These are phyloP conservation scores for Sorex araneus DNA, from an alignment of 2,113 vertebrate genomes.

Conservation along the genomic window DNA sequence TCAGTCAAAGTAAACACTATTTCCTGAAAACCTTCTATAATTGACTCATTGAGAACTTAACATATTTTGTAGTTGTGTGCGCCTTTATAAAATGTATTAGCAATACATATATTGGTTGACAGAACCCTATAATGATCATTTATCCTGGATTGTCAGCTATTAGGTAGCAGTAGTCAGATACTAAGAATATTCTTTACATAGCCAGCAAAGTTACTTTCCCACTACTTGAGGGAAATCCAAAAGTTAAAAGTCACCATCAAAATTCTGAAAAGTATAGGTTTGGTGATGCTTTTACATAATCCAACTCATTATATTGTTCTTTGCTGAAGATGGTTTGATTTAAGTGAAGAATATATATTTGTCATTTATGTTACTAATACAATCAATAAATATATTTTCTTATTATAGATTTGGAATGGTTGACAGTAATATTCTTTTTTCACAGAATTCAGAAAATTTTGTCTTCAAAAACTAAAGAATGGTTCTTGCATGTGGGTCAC, in stretches of 20 bases:
- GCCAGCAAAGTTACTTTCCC: neutral
- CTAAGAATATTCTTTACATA: neutral
- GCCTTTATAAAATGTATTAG: neutral
- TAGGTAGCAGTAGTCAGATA: neutral
- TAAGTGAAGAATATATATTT: neutral
- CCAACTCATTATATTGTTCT: neutral
- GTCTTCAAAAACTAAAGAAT: neutral
- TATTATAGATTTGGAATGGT: neutral
- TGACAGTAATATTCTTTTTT: constrained; percentile 7
- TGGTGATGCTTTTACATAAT: neutral
- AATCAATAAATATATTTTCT: neutral
- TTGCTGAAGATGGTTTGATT: neutral
- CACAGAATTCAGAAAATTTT: neutral
- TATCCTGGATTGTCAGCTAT: neutral
- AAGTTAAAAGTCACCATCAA: neutral
- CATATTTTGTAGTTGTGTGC: neutral
- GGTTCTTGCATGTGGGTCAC: too few relatives aligned
- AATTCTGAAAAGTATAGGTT: neutral
- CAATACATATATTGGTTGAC: neutral
- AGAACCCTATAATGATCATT: neutral
- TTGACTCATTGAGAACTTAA: neutral
- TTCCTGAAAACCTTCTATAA: neutral
- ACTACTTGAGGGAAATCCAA: neutral
- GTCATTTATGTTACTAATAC: neutral
- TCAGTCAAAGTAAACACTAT: neutral